Evolutionary conservation across 2,113 vertebrate genomes (phyloP).

Genomic region (Todiramphus chloris): DNA sequence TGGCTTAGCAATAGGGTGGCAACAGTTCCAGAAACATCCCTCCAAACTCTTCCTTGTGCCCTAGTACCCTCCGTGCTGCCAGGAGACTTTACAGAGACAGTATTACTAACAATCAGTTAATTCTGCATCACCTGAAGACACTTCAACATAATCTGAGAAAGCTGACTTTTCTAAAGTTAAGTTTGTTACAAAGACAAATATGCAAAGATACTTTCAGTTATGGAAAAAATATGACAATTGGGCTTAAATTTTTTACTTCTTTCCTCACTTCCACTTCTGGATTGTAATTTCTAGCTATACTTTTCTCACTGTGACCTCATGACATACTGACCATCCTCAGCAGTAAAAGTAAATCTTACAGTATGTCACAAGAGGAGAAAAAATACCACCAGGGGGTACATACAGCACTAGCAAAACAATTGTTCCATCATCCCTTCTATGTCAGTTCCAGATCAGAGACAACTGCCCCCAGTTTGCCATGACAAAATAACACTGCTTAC

Average conservation of each 20-base stretch:
- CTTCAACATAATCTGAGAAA: background rate
- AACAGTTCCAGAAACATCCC: background rate
- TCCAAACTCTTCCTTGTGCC: background rate
- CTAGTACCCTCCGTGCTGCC: background rate
- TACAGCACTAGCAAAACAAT: slow-evolving; percentile 39
- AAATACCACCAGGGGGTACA: slow-evolving; percentile 64
- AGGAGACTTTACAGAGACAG: background rate
- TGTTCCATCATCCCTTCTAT: background rate
- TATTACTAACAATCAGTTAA: background rate
- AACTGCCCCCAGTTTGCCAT: background rate
- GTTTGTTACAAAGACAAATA: background rate
- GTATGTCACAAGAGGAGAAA: background rate
- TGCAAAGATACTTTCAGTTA: background rate
- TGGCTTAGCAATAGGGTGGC: background rate
- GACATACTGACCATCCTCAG: background rate
- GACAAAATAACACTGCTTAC: background rate
- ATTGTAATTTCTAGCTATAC: background rate
- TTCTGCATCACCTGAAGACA: background rate
- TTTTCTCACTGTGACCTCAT: background rate
- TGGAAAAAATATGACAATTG: background rate
- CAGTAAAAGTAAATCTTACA: background rate
- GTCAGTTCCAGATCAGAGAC: background rate
- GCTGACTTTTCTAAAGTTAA: background rate
- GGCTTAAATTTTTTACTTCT: background rate
- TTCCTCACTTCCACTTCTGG: background rate